Evolutionary conservation across 2,797 vertebrate genomes (phyloP).

Genomic region (Macropus fuliginosus): DNA sequence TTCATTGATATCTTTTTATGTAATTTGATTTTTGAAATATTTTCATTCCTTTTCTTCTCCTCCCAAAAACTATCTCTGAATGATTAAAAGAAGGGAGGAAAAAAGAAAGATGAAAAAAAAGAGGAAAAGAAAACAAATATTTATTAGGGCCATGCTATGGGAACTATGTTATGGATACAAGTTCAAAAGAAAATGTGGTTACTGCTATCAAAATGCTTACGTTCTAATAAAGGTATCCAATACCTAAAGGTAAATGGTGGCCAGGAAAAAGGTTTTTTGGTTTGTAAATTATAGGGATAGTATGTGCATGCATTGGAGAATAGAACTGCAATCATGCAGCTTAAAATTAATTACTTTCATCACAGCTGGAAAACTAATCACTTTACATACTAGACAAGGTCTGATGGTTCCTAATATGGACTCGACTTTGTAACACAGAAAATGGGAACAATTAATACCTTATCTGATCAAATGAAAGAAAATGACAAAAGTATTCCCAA

Average conservation of each 20-base stretch:
- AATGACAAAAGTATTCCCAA: background rate
- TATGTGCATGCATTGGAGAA: background rate
- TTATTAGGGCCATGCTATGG: background rate
- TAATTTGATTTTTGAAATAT: slow-evolving; percentile 33
- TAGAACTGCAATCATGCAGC: background rate
- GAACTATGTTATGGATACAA: background rate
- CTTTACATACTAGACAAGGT: background rate
- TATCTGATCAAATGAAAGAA: background rate
- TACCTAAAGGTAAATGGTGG: background rate
- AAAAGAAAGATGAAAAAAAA: background rate
- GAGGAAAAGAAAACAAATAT: background rate
- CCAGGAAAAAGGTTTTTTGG: background rate
- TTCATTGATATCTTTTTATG: slow-evolving; percentile 50
- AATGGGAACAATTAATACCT: background rate
- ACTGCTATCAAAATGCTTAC: background rate
- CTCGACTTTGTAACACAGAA: background rate
- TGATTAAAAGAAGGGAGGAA: background rate
- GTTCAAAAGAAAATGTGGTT: background rate
- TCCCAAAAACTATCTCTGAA: background rate
- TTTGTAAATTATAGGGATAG: background rate
- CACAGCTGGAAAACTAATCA: background rate
- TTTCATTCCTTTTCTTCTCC: background rate
- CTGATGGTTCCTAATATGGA: background rate
- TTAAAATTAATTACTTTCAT: background rate
- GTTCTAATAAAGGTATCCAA: background rate